These are phyloP conservation scores for Sebastes schlegelii DNA, from an alignment of 2,113 vertebrate species.

Conservation along the genomic window DNA sequence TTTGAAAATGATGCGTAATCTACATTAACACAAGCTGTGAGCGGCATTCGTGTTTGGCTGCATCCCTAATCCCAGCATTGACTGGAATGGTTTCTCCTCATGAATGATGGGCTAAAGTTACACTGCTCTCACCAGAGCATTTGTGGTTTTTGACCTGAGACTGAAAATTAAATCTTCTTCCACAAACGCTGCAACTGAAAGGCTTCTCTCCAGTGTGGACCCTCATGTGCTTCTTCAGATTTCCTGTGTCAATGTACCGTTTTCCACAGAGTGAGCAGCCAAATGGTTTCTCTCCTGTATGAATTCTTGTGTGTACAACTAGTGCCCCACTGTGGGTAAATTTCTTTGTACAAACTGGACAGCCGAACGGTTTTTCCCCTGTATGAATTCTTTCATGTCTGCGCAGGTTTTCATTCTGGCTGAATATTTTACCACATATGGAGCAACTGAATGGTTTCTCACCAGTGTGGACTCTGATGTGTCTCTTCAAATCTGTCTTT, in stretches of 20 bases:
- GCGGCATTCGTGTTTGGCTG: background rate
- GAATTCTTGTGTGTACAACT: background rate
- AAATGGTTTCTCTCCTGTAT: background rate
- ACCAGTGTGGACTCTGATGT: background rate
- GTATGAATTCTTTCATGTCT: background rate
- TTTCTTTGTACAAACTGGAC: background rate
- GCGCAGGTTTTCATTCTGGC: background rate
- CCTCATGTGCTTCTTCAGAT: background rate
- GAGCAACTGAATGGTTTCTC: conserved; percentile 14
- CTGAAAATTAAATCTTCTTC: background rate
- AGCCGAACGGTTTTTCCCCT: background rate
- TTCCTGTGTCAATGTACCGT: background rate
- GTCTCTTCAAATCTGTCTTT: background rate
- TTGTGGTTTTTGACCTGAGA: background rate
- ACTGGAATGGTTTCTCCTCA: background rate
- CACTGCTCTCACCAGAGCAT: background rate
- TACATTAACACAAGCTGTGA: background rate
- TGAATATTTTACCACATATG: background rate
- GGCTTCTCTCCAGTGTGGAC: background rate
- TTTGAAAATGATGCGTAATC: too few species aligned
- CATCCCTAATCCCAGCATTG: background rate
- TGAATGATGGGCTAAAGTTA: background rate
- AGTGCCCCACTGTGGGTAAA: background rate
- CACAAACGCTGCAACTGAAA: background rate
- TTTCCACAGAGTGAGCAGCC: background rate